Base-by-base conservation (phyloP, 2,888 invertebrate species). In the Dryocosmus kuriphilus region DNA sequence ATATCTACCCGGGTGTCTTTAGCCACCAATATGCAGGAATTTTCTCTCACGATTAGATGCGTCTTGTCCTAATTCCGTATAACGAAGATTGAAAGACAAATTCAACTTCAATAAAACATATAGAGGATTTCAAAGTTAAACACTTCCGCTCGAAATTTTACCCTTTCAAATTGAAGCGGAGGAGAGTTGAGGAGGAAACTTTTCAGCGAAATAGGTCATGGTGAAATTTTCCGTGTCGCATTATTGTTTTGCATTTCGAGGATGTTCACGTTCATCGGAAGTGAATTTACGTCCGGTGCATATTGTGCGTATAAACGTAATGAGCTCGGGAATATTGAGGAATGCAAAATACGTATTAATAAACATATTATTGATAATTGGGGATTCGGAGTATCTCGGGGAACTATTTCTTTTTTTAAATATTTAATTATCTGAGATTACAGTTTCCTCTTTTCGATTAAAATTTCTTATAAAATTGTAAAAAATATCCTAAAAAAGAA, bases 1-100 rank as follows among this genome's bases (percentile, higher is more conserved):
- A 88, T 88, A 88, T 87, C 87, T 80, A 82, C 24, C 65, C 41
- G 67, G 67, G 41, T 67, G 67, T 19, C 46, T 67, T 67, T 30
- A 67, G 41, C 82, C 83, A 81, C 77, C 63, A 76, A 62, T 61
- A 65, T 74, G 62, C 79, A 24, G 8, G 27, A 46, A 67, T 67
- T 46, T 46, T 67, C 67, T 67, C n/a, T 67, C 16, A 4, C 46
- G 46, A 67, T 67, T 67, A 27, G 46, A 27, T 27, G 67, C 9
- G 27, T n/a, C 38, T 46, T 67, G 22, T 46, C n/a, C n/a, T n/a
- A 51, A n/a, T n/a, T 51, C n/a, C 16, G 4, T 51, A 5, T 9
- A 8, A 51, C n/a, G n/a, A 51, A 51, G n/a, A 51, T 67, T 67
- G 65, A 67, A 65, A 67, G 7, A 32, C 27, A 32, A 61, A 61